These are phyloP conservation scores for Buathra laborator DNA, from an alignment of 2,888 invertebrate species.

Conservation along the genomic window DNA sequence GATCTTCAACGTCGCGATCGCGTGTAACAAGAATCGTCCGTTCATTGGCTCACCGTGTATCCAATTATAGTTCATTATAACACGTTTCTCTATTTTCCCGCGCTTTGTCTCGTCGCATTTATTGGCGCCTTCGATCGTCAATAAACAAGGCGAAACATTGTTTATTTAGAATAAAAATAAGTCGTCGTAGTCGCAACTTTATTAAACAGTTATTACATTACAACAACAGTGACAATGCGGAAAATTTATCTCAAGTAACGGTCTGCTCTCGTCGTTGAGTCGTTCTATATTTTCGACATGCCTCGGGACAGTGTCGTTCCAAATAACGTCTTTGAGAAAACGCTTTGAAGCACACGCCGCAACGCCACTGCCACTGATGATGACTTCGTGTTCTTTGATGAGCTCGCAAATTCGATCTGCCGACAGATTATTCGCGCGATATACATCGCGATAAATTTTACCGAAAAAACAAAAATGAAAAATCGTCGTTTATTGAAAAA, in stretches of 20 bases:
- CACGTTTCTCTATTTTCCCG: not conserved
- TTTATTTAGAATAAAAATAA: not conserved
- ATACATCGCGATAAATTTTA: not conserved
- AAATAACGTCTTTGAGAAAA: slow-evolving; percentile 90
- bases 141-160: not conserved
- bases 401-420: slow-evolving; percentile 90
- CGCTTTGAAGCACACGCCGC: slow-evolving; percentile 89
- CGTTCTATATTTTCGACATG: slow-evolving; percentile 88
- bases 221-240: not conserved
- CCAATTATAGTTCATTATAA: not conserved
- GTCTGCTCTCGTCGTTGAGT: slow-evolving; percentile 79
- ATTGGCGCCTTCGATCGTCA: not conserved
- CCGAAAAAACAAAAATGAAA: not conserved
- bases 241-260: slow-evolving; percentile 36
- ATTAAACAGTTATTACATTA: slow-evolving; percentile 14
- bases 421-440: slow-evolving; percentile 26
- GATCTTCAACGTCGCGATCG: not conserved
- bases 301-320: slow-evolving; percentile 88
- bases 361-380: slow-evolving; percentile 90
- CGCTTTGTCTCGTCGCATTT: not conserved
- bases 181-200: not conserved
- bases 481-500: not conserved
- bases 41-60: not conserved
- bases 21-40: not conserved
- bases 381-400: slow-evolving; percentile 91